phyloP scores from a whole-genome alignment of 2,797 vertebrate species.

The Novumbra hubbsi region DNA sequence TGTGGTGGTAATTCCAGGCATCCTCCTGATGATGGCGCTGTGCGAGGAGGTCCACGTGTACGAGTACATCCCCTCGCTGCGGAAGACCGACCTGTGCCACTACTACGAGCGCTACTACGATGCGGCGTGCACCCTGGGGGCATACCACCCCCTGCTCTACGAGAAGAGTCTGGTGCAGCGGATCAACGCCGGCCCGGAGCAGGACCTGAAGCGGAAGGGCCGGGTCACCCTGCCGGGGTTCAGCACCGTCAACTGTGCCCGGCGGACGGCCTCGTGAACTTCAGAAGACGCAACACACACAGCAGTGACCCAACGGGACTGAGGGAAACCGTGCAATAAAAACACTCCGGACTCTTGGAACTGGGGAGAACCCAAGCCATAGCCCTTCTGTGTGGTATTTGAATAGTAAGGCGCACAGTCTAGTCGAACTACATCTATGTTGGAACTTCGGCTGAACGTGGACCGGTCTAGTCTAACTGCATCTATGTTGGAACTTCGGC shows the following conservation, averaged over 20 bases:
- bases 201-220: conserved; percentile 85
- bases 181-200: conserved; percentile 84
- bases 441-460: conserved; percentile 33
- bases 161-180: conserved; percentile 94
- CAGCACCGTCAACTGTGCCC: conserved; percentile 79
- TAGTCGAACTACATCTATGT: conserved; percentile 42
- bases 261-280: conserved; percentile 48
- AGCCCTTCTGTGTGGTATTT: conserved; percentile 44
- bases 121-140: conserved; percentile 92
- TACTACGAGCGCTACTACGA: conserved; percentile 97
- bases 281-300: neutral
- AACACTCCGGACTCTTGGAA: conserved; percentile 32
- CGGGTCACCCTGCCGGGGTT: conserved; percentile 90
- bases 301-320: conserved; percentile 26
- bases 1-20: conserved; percentile 73
- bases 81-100: conserved; percentile 95
- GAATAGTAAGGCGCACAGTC: conserved; percentile 12
- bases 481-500: conserved; percentile 48
- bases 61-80: conserved; percentile 92
- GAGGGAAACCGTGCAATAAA: conserved; percentile 64
- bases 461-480: conserved; percentile 14
- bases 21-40: conserved; percentile 95
- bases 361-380: conserved; percentile 63
- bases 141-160: conserved; percentile 95
- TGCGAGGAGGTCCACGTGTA: conserved; percentile 92